A percentile compares a stretch with the other conserved stretches of the same genome.
Evolutionary conservation across 2,888 invertebrate species (phyloP).

Genomic region (Catocala fraxini): DNA sequence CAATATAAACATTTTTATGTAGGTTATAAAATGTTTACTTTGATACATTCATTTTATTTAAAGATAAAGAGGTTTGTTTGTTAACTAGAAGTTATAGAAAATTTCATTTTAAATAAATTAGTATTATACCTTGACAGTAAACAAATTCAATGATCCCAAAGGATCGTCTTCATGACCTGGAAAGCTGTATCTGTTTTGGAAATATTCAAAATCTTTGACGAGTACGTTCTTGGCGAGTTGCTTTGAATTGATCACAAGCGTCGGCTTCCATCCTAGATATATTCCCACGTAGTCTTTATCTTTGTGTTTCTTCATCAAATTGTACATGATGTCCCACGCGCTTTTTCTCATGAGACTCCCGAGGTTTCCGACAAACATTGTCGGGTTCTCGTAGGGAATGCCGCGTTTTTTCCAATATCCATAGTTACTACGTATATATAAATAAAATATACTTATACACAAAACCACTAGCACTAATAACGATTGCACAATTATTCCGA

Average conservation of each 20-base stretch:
- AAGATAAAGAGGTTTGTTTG: no score
- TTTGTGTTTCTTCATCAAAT: constrained; percentile 57
- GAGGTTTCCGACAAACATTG: constrained; percentile 65
- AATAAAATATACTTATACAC: constrained; percentile 53
- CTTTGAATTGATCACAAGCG: constrained; percentile 67
- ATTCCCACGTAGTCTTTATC: constrained; percentile 66
- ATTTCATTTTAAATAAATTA: neutral
- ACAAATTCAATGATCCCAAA: constrained; percentile 73
- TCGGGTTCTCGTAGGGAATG: constrained; percentile 66
- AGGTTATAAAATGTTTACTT: no score
- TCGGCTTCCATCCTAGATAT: constrained; percentile 67
- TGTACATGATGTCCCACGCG: constrained; percentile 62
- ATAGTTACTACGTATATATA: constrained; percentile 61
- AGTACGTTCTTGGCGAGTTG: constrained; percentile 67
- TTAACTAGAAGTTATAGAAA: no score
- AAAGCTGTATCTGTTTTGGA: constrained; percentile 66
- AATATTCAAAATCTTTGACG: constrained; percentile 66
- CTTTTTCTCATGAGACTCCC: constrained; percentile 69
- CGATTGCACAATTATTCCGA: constrained; percentile 35
- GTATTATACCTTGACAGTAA: constrained; percentile 65
- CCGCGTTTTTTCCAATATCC: constrained; percentile 72
- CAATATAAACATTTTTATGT: no score
- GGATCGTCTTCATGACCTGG: constrained; percentile 63
- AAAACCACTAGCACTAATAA: constrained; percentile 46
- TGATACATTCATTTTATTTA: no score